These are phyloP conservation scores for Calyptomena viridis DNA, from an alignment of 2,113 vertebrate species.

Conservation along the genomic window DNA sequence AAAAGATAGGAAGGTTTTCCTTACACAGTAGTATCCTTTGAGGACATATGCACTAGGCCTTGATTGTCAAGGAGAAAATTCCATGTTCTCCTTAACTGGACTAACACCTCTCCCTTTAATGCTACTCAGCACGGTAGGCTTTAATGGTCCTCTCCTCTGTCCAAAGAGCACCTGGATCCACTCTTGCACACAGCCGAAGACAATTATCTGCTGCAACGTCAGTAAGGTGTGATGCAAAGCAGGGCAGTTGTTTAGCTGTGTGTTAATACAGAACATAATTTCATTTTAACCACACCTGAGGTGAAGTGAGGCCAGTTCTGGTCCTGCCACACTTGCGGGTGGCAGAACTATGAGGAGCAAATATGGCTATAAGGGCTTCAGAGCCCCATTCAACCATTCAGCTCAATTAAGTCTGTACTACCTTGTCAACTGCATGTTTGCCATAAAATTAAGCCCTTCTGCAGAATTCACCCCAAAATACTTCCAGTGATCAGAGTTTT, in stretches of 20 bases:
- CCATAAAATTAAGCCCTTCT: not conserved
- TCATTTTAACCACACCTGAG: not conserved
- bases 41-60: not conserved
- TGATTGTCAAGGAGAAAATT: not conserved
- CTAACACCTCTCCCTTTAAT: not conserved
- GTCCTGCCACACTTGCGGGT: not conserved
- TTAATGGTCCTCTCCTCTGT: not conserved
- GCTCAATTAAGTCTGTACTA: not conserved
- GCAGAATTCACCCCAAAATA: not conserved
- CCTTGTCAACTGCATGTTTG: not conserved
- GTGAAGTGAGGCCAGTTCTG: not conserved
- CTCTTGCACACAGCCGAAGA: not conserved
- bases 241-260: not conserved
- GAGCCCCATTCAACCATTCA: not conserved
- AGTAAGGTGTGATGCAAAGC: not conserved
- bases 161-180: not conserved
- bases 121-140: not conserved
- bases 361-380: accelerated
- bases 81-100: not conserved
- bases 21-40: not conserved
- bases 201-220: not conserved
- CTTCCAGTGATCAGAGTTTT: not conserved
- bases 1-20: not conserved
- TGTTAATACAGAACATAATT: not conserved
- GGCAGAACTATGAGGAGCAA: not conserved